Evolutionary conservation across 2,113 vertebrate genomes (phyloP).

Genomic region (Megaceryle torquata): DNA sequence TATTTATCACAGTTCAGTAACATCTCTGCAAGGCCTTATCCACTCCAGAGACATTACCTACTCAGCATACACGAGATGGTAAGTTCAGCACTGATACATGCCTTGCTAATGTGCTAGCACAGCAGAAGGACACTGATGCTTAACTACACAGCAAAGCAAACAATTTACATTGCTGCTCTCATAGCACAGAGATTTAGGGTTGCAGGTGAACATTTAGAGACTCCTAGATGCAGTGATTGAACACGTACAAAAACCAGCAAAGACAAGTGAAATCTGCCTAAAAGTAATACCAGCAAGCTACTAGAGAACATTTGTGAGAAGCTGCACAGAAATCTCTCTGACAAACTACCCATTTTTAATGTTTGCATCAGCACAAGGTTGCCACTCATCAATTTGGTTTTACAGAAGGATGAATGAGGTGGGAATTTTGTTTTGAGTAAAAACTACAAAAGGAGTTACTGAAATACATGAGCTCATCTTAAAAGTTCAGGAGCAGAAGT

Average conservation of each 20-base stretch:
- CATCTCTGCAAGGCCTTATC: background rate
- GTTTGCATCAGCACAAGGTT: background rate
- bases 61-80: background rate
- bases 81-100: background rate
- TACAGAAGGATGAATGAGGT: background rate
- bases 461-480: background rate
- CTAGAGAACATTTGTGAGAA: background rate
- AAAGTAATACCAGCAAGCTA: background rate
- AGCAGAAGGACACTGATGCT: fast-evolving
- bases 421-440: background rate
- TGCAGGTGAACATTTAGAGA: background rate
- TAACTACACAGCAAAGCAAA: background rate
- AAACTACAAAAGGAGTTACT: background rate
- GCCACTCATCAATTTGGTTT: background rate
- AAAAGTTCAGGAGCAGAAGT: background rate
- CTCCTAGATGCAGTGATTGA: background rate
- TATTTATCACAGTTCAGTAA: background rate
- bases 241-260: background rate
- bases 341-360: background rate
- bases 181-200: background rate
- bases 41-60: background rate
- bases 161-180: background rate
- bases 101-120: background rate
- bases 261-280: background rate
- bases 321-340: background rate